Evolutionary conservation across 1,140 invertebrate species (phyloP).

Genomic region (Heterodera schachtii): DNA sequence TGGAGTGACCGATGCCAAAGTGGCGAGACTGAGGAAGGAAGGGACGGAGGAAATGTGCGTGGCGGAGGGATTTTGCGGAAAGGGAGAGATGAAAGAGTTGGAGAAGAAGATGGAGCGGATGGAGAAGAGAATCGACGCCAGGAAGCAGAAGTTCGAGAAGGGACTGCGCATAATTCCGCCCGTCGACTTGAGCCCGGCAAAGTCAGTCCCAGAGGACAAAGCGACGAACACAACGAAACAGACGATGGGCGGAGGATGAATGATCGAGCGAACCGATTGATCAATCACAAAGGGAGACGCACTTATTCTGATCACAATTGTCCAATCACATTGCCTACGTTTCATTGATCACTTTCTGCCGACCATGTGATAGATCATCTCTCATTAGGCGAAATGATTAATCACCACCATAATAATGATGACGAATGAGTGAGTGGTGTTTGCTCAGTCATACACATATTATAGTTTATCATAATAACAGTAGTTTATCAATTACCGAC

Average conservation of each 20-base stretch:
- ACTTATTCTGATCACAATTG: too few relatives aligned
- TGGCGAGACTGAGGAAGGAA: constrained; percentile 5
- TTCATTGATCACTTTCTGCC: too few relatives aligned
- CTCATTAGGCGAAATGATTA: too few relatives aligned
- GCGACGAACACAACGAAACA: background rate
- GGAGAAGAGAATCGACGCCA: background rate
- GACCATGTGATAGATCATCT: too few relatives aligned
- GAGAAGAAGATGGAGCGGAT: background rate
- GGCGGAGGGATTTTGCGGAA: constrained; percentile 11
- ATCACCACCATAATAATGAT: too few relatives aligned
- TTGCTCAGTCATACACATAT: too few relatives aligned
- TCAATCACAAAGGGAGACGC: too few relatives aligned
- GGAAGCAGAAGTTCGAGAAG: constrained; percentile 1
- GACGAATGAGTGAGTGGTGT: too few relatives aligned
- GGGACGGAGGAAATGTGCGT: constrained; percentile 15
- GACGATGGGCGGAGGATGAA: background rate
- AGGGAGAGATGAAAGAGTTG: background rate
- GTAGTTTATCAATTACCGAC: too few relatives aligned
- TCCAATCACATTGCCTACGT: too few relatives aligned
- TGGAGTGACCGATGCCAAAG: constrained; percentile 2
- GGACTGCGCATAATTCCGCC: constrained; percentile 2
- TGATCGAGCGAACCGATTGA: background rate
- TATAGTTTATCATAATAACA: too few relatives aligned
- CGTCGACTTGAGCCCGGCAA: background rate
- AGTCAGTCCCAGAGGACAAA: background rate